Base-by-base conservation (phyloP, 2,113 vertebrate species). In the Cynocephalus volans region DNA sequence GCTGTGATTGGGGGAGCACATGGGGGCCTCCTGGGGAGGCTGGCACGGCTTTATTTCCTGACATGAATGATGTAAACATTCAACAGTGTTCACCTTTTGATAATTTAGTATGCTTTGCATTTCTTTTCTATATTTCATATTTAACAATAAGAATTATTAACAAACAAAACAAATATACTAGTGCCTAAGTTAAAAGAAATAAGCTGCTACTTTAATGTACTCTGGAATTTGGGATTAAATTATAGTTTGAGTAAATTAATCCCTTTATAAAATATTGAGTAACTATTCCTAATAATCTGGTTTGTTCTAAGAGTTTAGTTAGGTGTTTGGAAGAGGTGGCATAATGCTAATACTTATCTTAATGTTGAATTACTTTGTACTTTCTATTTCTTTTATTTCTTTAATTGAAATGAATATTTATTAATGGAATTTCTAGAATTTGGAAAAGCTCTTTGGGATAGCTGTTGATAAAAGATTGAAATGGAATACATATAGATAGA, bases 41-140 rank as follows among this genome's bases (percentile, higher is more conserved):
- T 76, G 26, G 7, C 0, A 3, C 76, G 7, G 41, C 62, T 75
- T 65, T 52, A 62, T 87, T 80, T 73, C 45, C 18, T 79, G 31
- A 77, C 18, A 36, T 28, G 8, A 62, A 1, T 67, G 64, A 8
- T 31, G 0, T 24, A n/a, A n/a, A n/a, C n/a, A n/a, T n/a, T n/a
- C n/a, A 77, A 58, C 6, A 84, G 28, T 24, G 11, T 60, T 90
- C 2, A 41, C 24, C 11, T 84, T 82, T 79, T 36, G 23, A 28
- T 60, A 80, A 84, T 72, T 93, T 50, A 41, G 18, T 5, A 85
- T 77, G 17, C 12, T 62, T 64, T 7, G 36, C 1, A 48, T 64
- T 33, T 93, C 24, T 60, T 86, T 96, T 91, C 73, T 94, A 3
- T 72, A 33, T 82, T 60, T 81, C 26, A 77, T 92, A 72, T 82